Base-by-base conservation (phyloP, 2,888 invertebrate species). In the Neelides folsomi region DNA sequence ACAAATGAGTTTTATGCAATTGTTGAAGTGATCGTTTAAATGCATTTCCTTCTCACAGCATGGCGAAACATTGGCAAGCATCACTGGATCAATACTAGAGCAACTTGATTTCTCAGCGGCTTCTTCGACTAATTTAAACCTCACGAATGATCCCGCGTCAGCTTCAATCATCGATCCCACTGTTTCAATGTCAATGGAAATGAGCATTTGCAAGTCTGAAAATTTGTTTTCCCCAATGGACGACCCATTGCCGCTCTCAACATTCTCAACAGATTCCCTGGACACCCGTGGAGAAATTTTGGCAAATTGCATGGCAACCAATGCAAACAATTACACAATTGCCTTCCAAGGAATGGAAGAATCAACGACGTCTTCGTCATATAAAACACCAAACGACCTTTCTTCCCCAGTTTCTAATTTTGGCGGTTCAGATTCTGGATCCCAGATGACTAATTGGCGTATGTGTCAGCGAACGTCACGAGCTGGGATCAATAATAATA, bases 291-390 rank as follows among this genome's bases (percentile, higher is more conserved):
- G 83, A 69, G 82, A 83, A 67, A 83, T 89, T 68, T 82, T 90
- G 71, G 77, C 89, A 62, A 90, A 89, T 58, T 92, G 90, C 71
- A 85, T 86, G 72, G 51, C 43, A 18, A 84, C 87, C 57, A 88
- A 89, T 71, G 89, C 90, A 75, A 86, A 89, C 72, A 92, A 92
- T 74, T 92, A 92, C 70, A 92, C 90, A 59, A 89, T 92, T 67
- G 90, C 90, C 63, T 92, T 92, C 67, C 89, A 90, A 74, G 90
- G 88, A 67, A 86, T 86, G 49, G 87, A 87, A 72, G 86, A 83
- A 36, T 58, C 59, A 10, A 55, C 48, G 20, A 51, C 57, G 7
- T 51, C 56, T 18, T 56, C 54, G 19, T 59, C 57, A 15, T 60
- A 58, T 49, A 49, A 56, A 44, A 60, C 60, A 2, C 58, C 58